Base-by-base conservation (phyloP, 1,140 invertebrate species). In the Pogonomyrmex barbatus region DNA sequence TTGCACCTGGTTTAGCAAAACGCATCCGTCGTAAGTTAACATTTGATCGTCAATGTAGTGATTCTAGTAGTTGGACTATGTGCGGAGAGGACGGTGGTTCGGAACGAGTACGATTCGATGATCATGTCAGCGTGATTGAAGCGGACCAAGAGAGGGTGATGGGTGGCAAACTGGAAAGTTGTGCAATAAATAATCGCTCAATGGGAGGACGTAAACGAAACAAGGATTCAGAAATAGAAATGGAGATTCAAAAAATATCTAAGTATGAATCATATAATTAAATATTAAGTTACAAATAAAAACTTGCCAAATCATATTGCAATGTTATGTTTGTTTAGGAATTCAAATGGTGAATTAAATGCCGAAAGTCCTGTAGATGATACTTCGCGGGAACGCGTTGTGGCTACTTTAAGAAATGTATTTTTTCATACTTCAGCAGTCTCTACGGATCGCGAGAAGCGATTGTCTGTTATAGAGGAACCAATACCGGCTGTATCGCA, bases 31-130 rank as follows among this genome's bases (percentile, higher is more conserved):
- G 94, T 30, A 94, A 93, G 33, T 92, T 92, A 0, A 93, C 92
- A 1, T 78, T 92, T 10, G 94, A 93, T 83, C 90, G 93, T 50
- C 94, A 95, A 54, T 93, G 91, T 2, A 95, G 94, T 56, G 95
- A 95, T 52, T 94, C 94, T 0, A 94, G 92, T 67, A 95, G 92
- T 78, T 94, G 94, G 91, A 93, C 92, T 6, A 93, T 91, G 14
- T 94, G 94, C 17, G 94, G 93, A 4, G 96, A 97, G 85, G 96
- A 97, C 83, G 96, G 95, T 70, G 95, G 94, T 6, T 97, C 96
- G 0, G 96, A 96, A 89, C 92, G 96, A 0, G 95, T 96, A 3
- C 94, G 96, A 50, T 96, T 96, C 85, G 96, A 96, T 85, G 96
- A 96, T 89, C 96, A 96, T 68, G 95, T 96, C 30, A 95, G 95